A percentile compares a stretch with the other conserved stretches of the same genome.
Evolutionary conservation across 2,888 invertebrate species (phyloP).

Genomic region (Ceraclea dissimilis): DNA sequence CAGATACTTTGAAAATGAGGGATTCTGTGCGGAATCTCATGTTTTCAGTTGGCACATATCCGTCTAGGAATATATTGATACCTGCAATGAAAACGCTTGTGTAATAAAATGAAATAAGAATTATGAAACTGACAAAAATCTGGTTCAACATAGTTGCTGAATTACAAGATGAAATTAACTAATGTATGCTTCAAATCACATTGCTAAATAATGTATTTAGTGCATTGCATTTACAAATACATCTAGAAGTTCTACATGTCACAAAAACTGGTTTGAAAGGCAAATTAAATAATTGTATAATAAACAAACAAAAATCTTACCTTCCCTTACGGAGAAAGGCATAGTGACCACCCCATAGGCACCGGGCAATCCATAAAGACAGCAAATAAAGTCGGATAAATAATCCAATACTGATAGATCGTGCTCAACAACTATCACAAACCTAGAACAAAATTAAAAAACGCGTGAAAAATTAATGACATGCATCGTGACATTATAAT

Average conservation of each 20-base stretch:
- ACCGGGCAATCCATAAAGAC: conserved; percentile 95
- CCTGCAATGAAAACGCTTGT: conserved; percentile 41
- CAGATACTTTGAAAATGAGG: conserved; percentile 95
- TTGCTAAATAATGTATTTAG: too few species aligned
- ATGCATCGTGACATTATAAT: neutral
- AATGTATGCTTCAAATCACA: too few species aligned
- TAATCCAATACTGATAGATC: conserved; percentile 98
- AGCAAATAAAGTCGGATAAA: conserved; percentile 97
- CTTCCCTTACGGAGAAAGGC: conserved; percentile 99
- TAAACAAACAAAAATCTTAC: conserved; percentile 37
- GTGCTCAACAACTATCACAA: conserved; percentile 98
- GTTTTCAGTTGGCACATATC: conserved; percentile 98
- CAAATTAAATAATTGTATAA: neutral
- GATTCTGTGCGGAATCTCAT: conserved; percentile 96
- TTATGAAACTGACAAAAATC: neutral
- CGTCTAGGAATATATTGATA: conserved; percentile 98
- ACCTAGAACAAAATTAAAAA: conserved; percentile 58
- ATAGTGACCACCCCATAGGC: conserved; percentile 99
- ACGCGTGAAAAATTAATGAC: too few species aligned
- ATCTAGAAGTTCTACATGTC: too few species aligned
- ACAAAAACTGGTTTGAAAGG: neutral
- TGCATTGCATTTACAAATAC: too few species aligned
- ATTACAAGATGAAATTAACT: too few species aligned
- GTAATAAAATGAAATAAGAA: neutral
- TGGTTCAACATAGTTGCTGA: neutral